Base-by-base conservation (phyloP, 2,797 vertebrate genomes). In the Pagetopsis macropterus region DNA sequence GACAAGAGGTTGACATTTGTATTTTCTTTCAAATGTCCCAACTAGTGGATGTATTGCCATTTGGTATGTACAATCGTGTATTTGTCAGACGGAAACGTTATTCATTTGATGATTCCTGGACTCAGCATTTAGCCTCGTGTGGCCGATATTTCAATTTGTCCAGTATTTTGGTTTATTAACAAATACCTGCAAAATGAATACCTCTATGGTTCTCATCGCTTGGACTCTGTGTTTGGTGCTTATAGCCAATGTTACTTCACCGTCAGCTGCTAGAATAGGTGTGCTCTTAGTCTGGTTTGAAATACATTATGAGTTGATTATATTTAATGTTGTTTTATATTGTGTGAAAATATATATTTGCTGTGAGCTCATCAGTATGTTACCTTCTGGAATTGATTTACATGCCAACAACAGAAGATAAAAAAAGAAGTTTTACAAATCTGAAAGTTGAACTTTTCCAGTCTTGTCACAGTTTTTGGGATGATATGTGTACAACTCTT, bases 371-470 rank as follows among this genome's bases (percentile, higher is more conserved):
- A 56, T 62, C 40, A 19, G 13, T 37, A 16, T 46, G 31, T 41
- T 54, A 65, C 16, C 33, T 13, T 15, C n/a, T 46, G 13, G 54
- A 27, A 57, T 5, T 46, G 66, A 52, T n/a, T 15, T 43, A 10
- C 1, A 64, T 23, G 43, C 3, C 1, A 33, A 43, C 72, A 60
- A 65, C 49, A 27, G 16, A 62, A 27, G 37, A 6, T 52, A 15
- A 27, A 56, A n/a, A 58, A 3, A 11, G 23, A 5, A 55, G n/a
- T 50, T 76, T 57, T 50, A 60, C 43, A 8, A 31, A 37, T 41
- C n/a, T 66, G 4, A 75, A 65, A 51, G 40, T 33, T 50, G 6
- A 43, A 14, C 41, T 63, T 67, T n/a, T 64, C 41, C 17, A 15
- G 2, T 60, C 11, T 19, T 55, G 33, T 19, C 23, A 19, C 6